Percentiles rank a stretch among this genome's conserved stretches.
These are phyloP conservation scores for Rousettus madagascariensis DNA, from an alignment of 2,797 vertebrate genomes.

Conservation along the genomic window DNA sequence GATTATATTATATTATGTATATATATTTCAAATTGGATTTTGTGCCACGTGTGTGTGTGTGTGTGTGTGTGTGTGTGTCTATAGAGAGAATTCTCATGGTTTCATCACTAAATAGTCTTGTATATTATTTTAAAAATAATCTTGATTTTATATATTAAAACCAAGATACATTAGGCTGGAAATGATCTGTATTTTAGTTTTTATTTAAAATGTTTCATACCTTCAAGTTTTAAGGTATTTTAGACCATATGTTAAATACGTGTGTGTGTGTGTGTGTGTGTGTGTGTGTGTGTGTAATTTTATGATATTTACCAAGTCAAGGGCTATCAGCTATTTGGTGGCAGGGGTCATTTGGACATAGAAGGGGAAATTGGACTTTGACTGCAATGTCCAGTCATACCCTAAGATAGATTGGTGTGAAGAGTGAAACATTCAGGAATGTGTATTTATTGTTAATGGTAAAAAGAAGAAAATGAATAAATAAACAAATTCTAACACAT, in stretches of 20 bases:
- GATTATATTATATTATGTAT: not conserved
- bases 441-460: not conserved
- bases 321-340: not conserved
- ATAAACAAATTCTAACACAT: not conserved
- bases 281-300: not conserved
- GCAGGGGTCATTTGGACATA: not conserved
- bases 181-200: constrained; percentile 28
- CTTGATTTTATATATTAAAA: constrained; percentile 21
- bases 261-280: too few relatives aligned
- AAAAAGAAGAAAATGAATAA: not conserved
- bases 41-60: not conserved
- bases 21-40: not conserved
- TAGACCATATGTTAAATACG: not conserved
- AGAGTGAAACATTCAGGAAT: not conserved
- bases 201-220: not conserved
- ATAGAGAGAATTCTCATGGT: not conserved
- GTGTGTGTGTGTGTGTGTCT: too few relatives aligned
- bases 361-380: not conserved
- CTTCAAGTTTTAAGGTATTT: not conserved
- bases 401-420: not conserved
- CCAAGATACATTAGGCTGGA: not conserved
- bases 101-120: not conserved
- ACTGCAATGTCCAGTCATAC: not conserved
- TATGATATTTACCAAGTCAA: not conserved
- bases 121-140: not conserved